Evolutionary conservation across 1,140 invertebrate genomes (phyloP).

Genomic region (Chionoecetes opilio): DNA sequence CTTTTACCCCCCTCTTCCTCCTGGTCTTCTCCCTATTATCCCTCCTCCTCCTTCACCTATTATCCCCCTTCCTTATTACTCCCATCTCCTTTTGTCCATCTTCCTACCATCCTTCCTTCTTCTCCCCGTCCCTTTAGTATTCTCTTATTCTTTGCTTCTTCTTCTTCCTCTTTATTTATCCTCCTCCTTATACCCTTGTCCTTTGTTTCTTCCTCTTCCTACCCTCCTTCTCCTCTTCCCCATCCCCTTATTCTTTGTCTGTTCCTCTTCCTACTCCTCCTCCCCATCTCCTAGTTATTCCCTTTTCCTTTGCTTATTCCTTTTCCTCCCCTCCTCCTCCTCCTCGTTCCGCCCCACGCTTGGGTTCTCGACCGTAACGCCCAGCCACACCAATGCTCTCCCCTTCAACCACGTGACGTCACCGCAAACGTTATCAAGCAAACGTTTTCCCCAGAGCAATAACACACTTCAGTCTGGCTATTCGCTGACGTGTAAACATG

Average conservation of each 20-base stretch:
- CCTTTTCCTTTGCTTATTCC: too few species aligned
- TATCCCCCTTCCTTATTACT: background rate
- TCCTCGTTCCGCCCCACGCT: background rate
- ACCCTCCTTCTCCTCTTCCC: background rate
- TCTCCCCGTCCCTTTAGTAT: background rate
- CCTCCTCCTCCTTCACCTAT: background rate
- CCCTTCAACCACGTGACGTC: background rate
- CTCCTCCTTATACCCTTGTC: background rate
- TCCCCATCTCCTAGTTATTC: background rate
- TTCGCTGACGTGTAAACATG: too few species aligned
- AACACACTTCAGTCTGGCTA: too few species aligned
- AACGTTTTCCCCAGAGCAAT: background rate
- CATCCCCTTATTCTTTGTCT: background rate
- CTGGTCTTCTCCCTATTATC: background rate
- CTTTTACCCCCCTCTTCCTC: background rate
- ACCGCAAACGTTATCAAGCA: background rate
- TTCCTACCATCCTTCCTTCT: background rate
- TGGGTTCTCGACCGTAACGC: background rate
- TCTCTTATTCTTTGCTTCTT: background rate
- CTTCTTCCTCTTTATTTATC: background rate
- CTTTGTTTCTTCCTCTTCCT: background rate
- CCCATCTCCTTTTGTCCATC: background rate
- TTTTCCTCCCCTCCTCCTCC: too few species aligned
- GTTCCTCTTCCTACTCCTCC: conserved; percentile 23
- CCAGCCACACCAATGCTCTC: background rate